A percentile compares a stretch with the other conserved stretches of the same genome.
Evolutionary conservation across 2,113 vertebrate species (phyloP).

Genomic region (Albula goreensis): DNA sequence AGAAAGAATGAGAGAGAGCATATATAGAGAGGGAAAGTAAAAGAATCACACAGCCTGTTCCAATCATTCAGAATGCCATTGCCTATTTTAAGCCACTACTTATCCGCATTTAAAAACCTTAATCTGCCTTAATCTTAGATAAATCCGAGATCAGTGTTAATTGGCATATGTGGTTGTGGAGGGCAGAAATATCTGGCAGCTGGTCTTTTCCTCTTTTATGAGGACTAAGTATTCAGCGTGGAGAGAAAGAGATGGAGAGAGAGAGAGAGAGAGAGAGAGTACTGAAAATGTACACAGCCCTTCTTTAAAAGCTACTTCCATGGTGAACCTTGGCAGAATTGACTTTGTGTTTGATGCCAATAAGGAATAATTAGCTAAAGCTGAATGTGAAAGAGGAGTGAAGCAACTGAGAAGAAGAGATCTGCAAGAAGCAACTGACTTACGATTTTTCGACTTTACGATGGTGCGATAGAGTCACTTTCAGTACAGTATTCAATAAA

Average conservation of each 20-base stretch:
- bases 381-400: neutral
- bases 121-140: slow-evolving; percentile 24
- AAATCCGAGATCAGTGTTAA: slow-evolving; percentile 13
- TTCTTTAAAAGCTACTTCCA: no score
- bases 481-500: no score
- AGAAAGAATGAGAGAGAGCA: neutral
- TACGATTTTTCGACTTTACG: no score
- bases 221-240: neutral
- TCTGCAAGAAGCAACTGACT: no score
- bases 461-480: no score
- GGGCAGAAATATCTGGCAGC: neutral
- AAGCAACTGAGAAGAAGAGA: neutral
- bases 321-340: no score
- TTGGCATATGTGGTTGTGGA: slow-evolving; percentile 3
- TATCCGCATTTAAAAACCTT: slow-evolving; percentile 19
- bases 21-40: slow-evolving; percentile 13
- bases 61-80: neutral
- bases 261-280: slow-evolving; percentile 9
- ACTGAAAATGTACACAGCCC: neutral
- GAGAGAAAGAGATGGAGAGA: neutral
- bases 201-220: neutral
- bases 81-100: slow-evolving; percentile 5
- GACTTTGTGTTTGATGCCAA: no score
- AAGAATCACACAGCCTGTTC: neutral
- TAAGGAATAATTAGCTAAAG: no score